Percentiles rank a stretch among this genome's conserved stretches.
These are phyloP conservation scores for Propithecus deckenii DNA, from an alignment of 2,797 vertebrate species.

Conservation along the genomic window DNA sequence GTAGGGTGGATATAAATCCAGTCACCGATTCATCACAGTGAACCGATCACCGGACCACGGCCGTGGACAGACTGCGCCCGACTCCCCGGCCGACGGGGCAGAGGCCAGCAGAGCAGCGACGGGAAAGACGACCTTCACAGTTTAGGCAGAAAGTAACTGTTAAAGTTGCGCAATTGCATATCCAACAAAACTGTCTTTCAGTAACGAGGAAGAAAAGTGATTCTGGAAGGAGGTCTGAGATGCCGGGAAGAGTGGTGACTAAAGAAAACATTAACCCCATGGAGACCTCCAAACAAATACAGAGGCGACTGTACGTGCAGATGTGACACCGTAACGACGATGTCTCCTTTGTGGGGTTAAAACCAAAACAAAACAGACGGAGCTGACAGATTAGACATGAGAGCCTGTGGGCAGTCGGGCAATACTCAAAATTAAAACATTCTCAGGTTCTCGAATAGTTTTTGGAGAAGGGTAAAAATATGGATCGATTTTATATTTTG, in stretches of 20 bases:
- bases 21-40: background rate
- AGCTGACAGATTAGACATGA: fast-evolving
- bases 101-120: background rate
- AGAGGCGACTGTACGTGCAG: fast-evolving
- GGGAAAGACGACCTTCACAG: too few relatives aligned
- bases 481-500: background rate
- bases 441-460: fast-evolving
- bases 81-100: background rate
- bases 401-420: background rate
- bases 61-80: too few relatives aligned
- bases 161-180: background rate
- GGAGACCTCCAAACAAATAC: background rate
- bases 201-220: background rate
- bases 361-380: background rate
- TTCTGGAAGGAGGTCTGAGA: background rate
- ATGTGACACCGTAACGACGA: fast-evolving
- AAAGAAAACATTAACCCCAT: background rate
- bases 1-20: background rate
- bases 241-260: fast-evolving
- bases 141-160: background rate
- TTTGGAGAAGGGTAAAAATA: background rate
- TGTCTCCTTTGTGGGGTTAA: background rate
- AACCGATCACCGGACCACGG: too few relatives aligned
- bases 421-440: fast-evolving
- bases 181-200: background rate